These are phyloP conservation scores for Matsumurasca onukii DNA, from an alignment of 1,140 invertebrate species.

Conservation along the genomic window DNA sequence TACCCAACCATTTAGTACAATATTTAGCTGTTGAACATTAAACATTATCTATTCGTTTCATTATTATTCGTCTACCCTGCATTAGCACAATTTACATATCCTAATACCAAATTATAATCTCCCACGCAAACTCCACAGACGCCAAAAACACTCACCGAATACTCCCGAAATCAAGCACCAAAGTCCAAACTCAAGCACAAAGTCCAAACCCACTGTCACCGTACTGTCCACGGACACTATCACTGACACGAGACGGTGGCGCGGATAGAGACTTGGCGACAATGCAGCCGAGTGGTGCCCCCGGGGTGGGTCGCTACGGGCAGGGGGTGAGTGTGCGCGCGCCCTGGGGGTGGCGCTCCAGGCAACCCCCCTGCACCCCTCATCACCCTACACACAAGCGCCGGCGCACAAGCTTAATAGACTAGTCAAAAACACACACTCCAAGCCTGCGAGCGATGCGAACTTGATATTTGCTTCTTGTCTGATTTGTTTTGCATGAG, in stretches of 20 bases:
- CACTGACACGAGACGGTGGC: neutral
- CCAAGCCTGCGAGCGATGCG: no score
- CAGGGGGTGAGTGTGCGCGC: constrained; percentile 13
- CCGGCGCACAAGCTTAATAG: constrained; percentile 8
- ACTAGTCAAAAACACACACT: constrained; percentile 23
- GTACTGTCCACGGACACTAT: neutral
- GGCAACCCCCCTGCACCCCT: neutral
- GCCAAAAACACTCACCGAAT: constrained; percentile 22
- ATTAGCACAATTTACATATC: no score
- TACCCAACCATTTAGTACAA: no score
- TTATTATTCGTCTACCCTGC: no score
- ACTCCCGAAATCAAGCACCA: neutral
- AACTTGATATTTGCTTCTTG: no score
- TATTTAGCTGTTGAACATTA: no score
- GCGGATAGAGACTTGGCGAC: neutral
- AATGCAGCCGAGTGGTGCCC: neutral
- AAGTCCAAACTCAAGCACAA: constrained; percentile 6
- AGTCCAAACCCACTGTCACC: neutral
- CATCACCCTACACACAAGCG: neutral
- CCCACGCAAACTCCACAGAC: no score
- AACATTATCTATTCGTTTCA: no score
- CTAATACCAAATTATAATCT: no score
- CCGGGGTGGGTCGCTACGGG: neutral
- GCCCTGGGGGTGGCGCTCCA: constrained; percentile 15
- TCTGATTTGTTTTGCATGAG: no score